phyloP scores from a whole-genome alignment of 2,113 vertebrate species.

The Cricetomys ansorgei region DNA sequence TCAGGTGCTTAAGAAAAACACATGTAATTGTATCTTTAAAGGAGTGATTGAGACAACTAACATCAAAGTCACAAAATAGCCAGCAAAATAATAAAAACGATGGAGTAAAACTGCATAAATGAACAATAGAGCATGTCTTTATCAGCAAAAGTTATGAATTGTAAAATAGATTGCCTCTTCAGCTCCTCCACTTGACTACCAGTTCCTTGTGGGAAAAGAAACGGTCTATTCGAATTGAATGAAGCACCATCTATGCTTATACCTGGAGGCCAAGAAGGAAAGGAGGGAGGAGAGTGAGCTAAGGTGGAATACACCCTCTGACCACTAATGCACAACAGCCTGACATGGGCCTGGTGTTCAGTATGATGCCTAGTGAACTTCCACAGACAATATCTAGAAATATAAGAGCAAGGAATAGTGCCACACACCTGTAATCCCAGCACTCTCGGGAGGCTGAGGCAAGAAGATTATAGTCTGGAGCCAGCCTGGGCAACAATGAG shows the following conservation, averaged over 20 bases:
- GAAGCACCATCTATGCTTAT: neutral
- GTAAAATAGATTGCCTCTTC: neutral
- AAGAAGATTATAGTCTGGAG: neutral
- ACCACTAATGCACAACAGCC: neutral
- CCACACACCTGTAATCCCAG: neutral
- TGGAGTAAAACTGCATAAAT: conserved; percentile 18
- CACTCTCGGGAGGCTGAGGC: neutral
- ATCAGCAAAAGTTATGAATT: neutral
- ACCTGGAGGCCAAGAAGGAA: neutral
- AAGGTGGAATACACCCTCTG: neutral
- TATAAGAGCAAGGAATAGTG: neutral
- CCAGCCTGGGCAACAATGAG: neutral
- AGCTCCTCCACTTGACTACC: neutral
- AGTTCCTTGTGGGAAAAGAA: neutral
- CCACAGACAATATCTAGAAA: conserved; percentile 27
- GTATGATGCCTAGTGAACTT: neutral
- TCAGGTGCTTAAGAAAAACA: conserved; percentile 66
- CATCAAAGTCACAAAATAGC: conserved; percentile 55
- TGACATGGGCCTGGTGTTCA: neutral
- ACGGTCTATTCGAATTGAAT: neutral
- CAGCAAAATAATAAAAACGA: conserved; percentile 39
- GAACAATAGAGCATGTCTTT: conserved; percentile 2
- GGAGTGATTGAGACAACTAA: conserved; percentile 65
- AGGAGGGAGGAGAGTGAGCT: neutral
- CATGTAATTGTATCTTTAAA: conserved; percentile 62